Base-by-base conservation (phyloP, 1,140 invertebrate species). In the Macrocentrus cingulum region DNA sequence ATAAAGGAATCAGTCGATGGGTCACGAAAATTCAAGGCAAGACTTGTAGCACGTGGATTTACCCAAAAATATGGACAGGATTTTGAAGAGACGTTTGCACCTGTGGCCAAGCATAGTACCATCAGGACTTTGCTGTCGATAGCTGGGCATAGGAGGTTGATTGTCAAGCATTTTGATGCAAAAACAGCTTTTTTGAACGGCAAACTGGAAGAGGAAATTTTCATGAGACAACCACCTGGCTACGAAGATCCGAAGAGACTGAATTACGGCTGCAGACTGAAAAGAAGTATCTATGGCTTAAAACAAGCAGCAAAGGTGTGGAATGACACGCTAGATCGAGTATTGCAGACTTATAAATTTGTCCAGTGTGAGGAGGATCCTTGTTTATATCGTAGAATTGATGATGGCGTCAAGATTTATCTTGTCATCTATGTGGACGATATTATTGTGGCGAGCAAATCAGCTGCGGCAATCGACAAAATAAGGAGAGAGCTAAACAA, bases 101-200 rank as follows among this genome's bases (percentile, higher is more conserved):
- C 48, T 9, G 48, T 50, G 5, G 36, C 20, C 1, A 42, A 25
- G 29, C 3, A 0, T 18, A 16, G 13, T 0, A 22, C 34, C 5
- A 2, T 53, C 4, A 50, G 48, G 25, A 57, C 71, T 15, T 34
- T 82, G 9, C 56, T 82, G 2, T 61, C 71, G 1, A 42, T 80
- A 54, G 64, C 74, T 58, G 67, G 50, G 55, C 46, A 71, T 67
- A 66, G 62, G 60, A 62, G 71, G 63, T 55, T 74, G 37, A 22
- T 69, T 41, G 55, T 73, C 20, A 39, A 66, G 49, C 71, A 79
- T 13, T 66, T 75, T 55, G n/a, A 81, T 62, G 66, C 73, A 0
- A 69, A 67, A 46, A 74, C 72, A 16, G 80, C 79, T 0, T 82
- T 76, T 62, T 66, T 77, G 59, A 70, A 80, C 67, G 80, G 70